Evolutionary conservation across 1,140 invertebrate species (phyloP).

Genomic region (Cardiocondyla obscurior): DNA sequence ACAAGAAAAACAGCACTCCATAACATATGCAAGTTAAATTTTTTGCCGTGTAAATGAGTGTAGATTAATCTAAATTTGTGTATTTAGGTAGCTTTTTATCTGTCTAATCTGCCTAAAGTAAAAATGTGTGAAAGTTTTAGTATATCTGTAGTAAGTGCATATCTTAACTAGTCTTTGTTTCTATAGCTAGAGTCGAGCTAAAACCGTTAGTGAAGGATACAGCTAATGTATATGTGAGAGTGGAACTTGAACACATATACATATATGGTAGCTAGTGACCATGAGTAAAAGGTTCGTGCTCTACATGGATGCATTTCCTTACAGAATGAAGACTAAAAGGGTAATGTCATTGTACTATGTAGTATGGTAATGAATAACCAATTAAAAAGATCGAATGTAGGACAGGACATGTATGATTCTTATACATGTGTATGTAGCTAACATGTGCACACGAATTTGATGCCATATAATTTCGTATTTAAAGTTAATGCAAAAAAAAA

Average conservation of each 20-base stretch:
- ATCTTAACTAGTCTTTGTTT: constrained; percentile 41
- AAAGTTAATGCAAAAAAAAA: constrained; percentile 17
- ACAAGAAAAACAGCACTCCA: constrained; percentile 51
- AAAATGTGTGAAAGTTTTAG: constrained; percentile 20
- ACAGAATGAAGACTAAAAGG: constrained; percentile 23
- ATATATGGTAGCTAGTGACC: constrained; percentile 47
- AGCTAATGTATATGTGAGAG: constrained; percentile 31
- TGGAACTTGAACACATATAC: constrained; percentile 48
- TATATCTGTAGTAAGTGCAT: constrained; percentile 15
- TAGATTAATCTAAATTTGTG: constrained; percentile 22
- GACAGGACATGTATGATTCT: neutral
- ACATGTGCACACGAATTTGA: neutral
- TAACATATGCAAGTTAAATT: constrained; percentile 54
- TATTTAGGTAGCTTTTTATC: constrained; percentile 14
- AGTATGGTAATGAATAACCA: constrained; percentile 12
- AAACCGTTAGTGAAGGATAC: constrained; percentile 41
- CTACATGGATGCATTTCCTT: constrained; percentile 52
- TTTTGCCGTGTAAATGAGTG: constrained; percentile 29
- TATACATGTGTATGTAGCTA: neutral
- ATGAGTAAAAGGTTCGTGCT: constrained; percentile 56
- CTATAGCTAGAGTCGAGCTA: constrained; percentile 44
- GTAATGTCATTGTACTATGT: constrained; percentile 19
- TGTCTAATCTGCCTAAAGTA: constrained; percentile 32
- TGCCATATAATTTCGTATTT: neutral
- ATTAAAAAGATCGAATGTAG: constrained; percentile 17